A percentile compares a stretch with the other conserved stretches of the same genome.
phyloP scores from a whole-genome alignment of 2,888 invertebrate species.

The Heliothis peltigera region DNA sequence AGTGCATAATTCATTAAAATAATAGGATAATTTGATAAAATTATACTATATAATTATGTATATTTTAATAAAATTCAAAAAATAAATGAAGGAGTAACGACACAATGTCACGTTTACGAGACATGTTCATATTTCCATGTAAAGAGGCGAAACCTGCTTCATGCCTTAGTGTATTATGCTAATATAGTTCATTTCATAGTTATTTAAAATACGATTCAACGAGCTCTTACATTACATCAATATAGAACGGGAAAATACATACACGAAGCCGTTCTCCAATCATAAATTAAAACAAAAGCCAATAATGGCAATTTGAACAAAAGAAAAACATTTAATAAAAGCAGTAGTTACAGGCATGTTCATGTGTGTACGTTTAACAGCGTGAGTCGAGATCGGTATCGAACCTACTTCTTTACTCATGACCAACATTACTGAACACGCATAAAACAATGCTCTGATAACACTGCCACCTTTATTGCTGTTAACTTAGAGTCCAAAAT shows the following conservation, averaged over 20 bases:
- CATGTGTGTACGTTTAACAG: slow-evolving; percentile 74
- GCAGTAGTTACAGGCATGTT: slow-evolving; percentile 77
- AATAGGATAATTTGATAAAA: slow-evolving; percentile 36
- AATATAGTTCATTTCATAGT: slow-evolving; percentile 34
- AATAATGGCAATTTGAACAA: slow-evolving; percentile 59
- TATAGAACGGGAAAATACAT: slow-evolving; percentile 22
- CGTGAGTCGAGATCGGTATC: slow-evolving; percentile 79
- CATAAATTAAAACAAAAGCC: slow-evolving; percentile 57
- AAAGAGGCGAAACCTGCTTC: slow-evolving; percentile 37
- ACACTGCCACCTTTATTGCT: slow-evolving; percentile 16
- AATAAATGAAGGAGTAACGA: slow-evolving; percentile 30
- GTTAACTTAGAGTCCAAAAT: slow-evolving; percentile 29
- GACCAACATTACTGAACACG: slow-evolving; percentile 55
- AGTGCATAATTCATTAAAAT: slow-evolving; percentile 29
- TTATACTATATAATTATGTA: slow-evolving; percentile 22
- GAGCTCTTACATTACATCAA: slow-evolving; percentile 11
- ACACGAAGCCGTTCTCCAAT: slow-evolving; percentile 24
- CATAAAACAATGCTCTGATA: slow-evolving; percentile 8
- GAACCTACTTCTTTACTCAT: slow-evolving; percentile 71
- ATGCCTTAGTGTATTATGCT: slow-evolving; percentile 21
- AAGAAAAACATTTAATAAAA: slow-evolving; percentile 68
- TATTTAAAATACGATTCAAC: slow-evolving; percentile 41
- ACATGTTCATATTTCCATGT: slow-evolving; percentile 29
- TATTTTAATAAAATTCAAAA: slow-evolving; percentile 39
- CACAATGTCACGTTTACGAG: slow-evolving; percentile 30